Base-by-base conservation (phyloP, 2,797 vertebrate species). In the Myotis vivesi region DNA sequence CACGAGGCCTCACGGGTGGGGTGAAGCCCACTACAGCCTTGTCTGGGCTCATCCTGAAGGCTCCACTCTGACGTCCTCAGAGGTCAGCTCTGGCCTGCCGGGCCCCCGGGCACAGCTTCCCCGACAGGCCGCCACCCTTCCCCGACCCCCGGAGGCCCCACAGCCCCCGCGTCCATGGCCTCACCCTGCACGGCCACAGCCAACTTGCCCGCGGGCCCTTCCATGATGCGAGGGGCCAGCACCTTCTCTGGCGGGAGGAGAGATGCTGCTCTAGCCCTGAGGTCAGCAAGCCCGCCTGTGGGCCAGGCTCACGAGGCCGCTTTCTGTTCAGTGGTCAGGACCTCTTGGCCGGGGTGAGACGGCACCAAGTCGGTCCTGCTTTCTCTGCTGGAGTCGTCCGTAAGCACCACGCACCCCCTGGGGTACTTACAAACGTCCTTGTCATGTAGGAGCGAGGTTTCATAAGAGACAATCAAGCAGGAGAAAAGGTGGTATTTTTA, bases 381-480 rank as follows among this genome's bases (percentile, higher is more conserved):
- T 25, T 59, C 0, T 2, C 25, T 59, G 57, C 25, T 13, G 57
- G 57, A 13, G 57, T 28, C 5, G 0, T 28, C 57, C 0, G 57
- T 59, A 13, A 30, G 57, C 57, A 30, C 57, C 57, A 30, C 57
- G 5, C 57, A 13, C 57, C 57, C 55, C 23, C 25, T 6, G 57
- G 23, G 25, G 57, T 9, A 13, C 57, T 66, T 88, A 30, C 83
- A 80, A 69, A 46, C 13, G 10, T 80, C n/a, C 46, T 73, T 33
- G 44, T 94, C 55, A 82, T 75, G 68, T 77, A 57, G 73, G 62
- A 90, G 53, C 68, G 55, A 92, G 28, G 22, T 49, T 96, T 93
- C 46, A 2, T 30, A 88, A 44, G 30, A 93, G 28, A 85, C 13
- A 25, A 22, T 66, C 83, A 76, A 44, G 64, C n/a, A 92, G 81